Evolutionary conservation across 2,888 invertebrate species (phyloP), one percentile per base, ranked within the genome.

Genomic region (Drosophila borealis): DNA sequence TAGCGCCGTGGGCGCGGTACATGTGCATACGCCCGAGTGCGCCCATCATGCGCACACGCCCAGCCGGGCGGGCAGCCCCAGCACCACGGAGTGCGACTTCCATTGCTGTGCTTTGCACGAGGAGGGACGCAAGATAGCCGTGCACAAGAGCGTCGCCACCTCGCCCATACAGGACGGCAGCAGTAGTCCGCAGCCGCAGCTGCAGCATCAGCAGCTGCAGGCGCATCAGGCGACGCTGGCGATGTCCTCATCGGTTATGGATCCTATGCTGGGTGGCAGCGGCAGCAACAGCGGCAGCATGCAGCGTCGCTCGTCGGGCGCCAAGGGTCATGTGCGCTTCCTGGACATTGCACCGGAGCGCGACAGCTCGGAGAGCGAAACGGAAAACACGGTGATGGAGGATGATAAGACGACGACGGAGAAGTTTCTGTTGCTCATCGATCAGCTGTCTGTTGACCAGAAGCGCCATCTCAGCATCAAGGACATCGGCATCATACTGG

Each of bases 91-190:
- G 93, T 98, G 98, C 94, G 98, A 98, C 93, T 98, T 98, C 93
- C 98, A 98, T 93, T 98, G 98, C 93, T 98, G 98, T 93, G 97
- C 98, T 77, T 94, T 98, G 88, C 98, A 98, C 94, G 97, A 98
- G 93, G 98, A 97, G 92, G 97, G 97, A 9, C 95, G 97, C 71
- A 95, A 97, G 91, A 97, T 98, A 91, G 97, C 97, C 78, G 97
- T 97, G 78, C 97, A 97, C 93, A 97, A 97, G 93, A 97, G 96
- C 92, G 97, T 97, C 80, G 97, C 97, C 84, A 97, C 98, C 80
- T 97, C 98, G 74, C 97, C 98, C 87, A 97, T 98, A 74, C 97
- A 97, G 93, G 97, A 97, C 91, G 93, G 94, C 50, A 94, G 94
- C 74, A 94, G 94, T 73, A 95, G 95, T 70, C 95, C 95, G 53